These are phyloP conservation scores for Ichneumoninae sp. DNA, from an alignment of 2,888 invertebrate genomes.

Conservation along the genomic window DNA sequence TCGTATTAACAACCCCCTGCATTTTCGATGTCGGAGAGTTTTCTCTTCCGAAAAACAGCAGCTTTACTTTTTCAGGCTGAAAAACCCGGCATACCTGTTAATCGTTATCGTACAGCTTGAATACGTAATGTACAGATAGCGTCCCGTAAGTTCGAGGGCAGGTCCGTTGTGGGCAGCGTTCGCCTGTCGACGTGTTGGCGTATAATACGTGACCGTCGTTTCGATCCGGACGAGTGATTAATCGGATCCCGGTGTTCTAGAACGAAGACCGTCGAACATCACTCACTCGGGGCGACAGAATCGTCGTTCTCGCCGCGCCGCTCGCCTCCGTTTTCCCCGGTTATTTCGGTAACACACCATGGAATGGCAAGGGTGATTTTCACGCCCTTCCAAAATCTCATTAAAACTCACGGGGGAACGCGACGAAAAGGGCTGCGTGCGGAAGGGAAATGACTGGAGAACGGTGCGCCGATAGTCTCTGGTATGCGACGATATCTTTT, in stretches of 20 bases:
- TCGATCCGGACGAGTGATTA: conserved; percentile 50
- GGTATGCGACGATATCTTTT: conserved; percentile 16
- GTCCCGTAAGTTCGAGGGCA: neutral
- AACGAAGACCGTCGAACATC: conserved; percentile 56
- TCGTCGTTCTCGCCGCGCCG: conserved; percentile 11
- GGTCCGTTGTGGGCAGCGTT: neutral
- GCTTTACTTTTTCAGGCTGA: neutral
- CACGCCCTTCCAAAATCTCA: conserved; percentile 41
- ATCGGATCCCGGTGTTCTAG: conserved; percentile 51
- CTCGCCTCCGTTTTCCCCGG: neutral
- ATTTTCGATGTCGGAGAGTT: neutral
- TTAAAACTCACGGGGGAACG: conserved; percentile 19
- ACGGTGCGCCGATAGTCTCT: neutral
- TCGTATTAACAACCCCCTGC: neutral
- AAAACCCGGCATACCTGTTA: neutral
- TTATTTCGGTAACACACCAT: conserved; percentile 21
- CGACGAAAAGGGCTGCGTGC: neutral
- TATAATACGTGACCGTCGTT: conserved; percentile 53
- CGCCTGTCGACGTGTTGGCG: conserved; percentile 18
- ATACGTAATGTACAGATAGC: neutral
- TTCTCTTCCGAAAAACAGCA: neutral
- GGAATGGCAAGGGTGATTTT: conserved; percentile 30
- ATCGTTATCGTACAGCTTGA: neutral
- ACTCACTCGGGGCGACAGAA: conserved; percentile 31
- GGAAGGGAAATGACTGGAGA: conserved; percentile 9